Evolutionary conservation across 2,888 invertebrate species (phyloP).

Genomic region (Bruchidius siliquastri): DNA sequence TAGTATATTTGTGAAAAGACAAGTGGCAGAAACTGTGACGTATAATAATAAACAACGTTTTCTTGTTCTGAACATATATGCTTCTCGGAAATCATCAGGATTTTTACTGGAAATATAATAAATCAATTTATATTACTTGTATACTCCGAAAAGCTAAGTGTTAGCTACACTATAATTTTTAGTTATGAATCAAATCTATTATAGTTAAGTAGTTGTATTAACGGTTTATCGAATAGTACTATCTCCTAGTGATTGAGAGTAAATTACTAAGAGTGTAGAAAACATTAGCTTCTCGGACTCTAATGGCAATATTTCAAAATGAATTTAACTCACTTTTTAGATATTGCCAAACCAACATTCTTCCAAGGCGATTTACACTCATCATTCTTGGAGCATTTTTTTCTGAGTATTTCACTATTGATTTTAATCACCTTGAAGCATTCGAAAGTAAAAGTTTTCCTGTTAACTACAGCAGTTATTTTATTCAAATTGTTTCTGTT

Average conservation of each 20-base stretch:
- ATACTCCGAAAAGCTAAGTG: too few species aligned
- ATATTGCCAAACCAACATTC: not conserved
- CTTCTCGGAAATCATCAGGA: not conserved
- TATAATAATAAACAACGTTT: conserved; percentile 10
- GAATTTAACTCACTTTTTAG: not conserved
- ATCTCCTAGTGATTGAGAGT: too few species aligned
- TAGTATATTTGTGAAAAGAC: not conserved
- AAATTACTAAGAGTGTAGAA: too few species aligned
- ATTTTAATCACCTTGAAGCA: not conserved
- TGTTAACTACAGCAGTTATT: not conserved
- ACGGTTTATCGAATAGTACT: too few species aligned
- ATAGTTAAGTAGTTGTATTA: too few species aligned
- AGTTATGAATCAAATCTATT: too few species aligned
- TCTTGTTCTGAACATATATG: conserved; percentile 9
- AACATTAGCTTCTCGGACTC: too few species aligned
- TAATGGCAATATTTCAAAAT: too few species aligned
- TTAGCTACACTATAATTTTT: too few species aligned
- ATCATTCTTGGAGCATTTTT: not conserved
- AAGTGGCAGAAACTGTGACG: not conserved
- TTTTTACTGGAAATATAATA: not conserved
- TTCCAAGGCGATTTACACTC: not conserved
- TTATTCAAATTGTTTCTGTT: not conserved
- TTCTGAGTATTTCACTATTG: not conserved
- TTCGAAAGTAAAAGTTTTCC: not conserved
- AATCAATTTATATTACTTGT: too few species aligned